Base-by-base conservation (phyloP, 1,140 invertebrate genomes). In the Kradibia gibbosae region DNA sequence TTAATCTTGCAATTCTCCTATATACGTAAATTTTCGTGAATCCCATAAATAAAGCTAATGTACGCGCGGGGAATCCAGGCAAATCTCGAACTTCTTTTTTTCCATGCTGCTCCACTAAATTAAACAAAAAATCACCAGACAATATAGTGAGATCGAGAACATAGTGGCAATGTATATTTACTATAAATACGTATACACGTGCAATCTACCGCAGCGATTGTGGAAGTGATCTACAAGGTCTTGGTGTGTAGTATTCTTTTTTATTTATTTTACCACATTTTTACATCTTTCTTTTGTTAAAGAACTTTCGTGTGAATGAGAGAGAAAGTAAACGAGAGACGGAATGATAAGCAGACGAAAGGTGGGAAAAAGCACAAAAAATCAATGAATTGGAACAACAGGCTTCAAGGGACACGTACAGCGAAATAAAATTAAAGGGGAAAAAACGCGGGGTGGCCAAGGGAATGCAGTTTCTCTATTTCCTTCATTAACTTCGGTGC, bases 401-500 rank as follows among this genome's bases (percentile, higher is more conserved):
- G 17, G 28, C 71, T 50, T 31, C 42, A 13, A 50, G 39, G 17
- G 71, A 48, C 31, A 22, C 31, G 15, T 25, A 0, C 0, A 70
- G 5, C 22, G 65, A 71, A 71, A 42, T 25, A 50, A 72, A 80
- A 80, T 70, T n/a, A 39, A 34, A 67, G 39, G 55, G 13, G 28
- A 57, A 57, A 36, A 67, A 28, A 53, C 10, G 20, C 0, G 34
- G 28, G 17, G 22, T n/a, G 25, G 17, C 17, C 25, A 60, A 39
- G 57, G 22, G 39, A 80, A 55, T 57, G 86, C 85, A 88, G 86
- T 89, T 89, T 86, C 86, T 86, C 85, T 89, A 88, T 90, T 90
- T 90, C 89, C 88, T 90, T 89, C 88, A 89, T 90, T 89, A 89
- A 88, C 86, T 87, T 42, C 78, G 84, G 86, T 86, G 25, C 10